Evolutionary conservation across 2,113 vertebrate species (phyloP).

Genomic region (Egretta garzetta): DNA sequence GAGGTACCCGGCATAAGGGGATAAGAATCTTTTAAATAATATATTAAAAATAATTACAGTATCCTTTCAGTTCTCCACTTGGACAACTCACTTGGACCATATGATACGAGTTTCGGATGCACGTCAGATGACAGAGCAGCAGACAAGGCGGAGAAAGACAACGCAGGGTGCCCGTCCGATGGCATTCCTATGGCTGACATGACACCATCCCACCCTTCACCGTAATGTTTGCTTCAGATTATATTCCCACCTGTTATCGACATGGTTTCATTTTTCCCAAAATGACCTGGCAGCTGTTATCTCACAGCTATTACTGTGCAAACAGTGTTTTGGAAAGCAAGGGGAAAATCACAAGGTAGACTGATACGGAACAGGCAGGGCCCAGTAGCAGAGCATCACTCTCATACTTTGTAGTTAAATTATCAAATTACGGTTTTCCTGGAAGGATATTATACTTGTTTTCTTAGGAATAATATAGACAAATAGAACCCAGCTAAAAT

Average conservation of each 20-base stretch:
- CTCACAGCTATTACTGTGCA: neutral
- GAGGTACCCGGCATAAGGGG: neutral
- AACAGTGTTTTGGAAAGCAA: neutral
- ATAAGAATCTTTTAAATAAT: neutral
- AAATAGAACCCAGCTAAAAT: neutral
- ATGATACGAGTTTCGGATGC: constrained; percentile 68
- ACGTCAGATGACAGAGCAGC: constrained; percentile 74
- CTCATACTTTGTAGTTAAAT: neutral
- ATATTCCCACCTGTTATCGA: neutral
- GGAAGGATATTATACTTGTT: neutral
- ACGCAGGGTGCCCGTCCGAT: neutral
- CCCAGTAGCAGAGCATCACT: neutral
- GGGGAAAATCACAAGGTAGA: neutral
- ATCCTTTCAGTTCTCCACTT: constrained; percentile 81
- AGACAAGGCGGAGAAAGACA: neutral
- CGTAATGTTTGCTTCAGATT: neutral
- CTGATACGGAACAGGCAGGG: neutral
- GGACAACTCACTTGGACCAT: constrained; percentile 77
- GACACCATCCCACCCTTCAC: neutral
- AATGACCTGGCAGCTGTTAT: neutral
- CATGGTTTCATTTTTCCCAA: neutral
- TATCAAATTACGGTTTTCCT: neutral
- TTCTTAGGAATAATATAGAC: neutral
- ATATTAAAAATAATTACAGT: neutral
- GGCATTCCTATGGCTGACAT: constrained; percentile 69